These are phyloP conservation scores for Dryas iulia DNA, from an alignment of 1,140 invertebrate species.

Conservation along the genomic window DNA sequence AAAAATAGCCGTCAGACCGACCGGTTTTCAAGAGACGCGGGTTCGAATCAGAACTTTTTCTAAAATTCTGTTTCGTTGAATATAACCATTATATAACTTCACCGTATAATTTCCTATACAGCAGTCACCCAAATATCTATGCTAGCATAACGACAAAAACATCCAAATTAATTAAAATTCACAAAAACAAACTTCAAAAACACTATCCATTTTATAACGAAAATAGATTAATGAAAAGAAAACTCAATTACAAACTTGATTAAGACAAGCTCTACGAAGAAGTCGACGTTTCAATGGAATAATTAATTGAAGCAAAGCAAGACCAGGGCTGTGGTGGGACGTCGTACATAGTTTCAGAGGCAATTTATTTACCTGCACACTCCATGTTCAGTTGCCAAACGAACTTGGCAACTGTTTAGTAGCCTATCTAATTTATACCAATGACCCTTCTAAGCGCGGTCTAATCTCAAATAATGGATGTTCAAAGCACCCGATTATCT, in stretches of 20 bases:
- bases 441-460: constrained; percentile 29
- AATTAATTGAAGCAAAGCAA: constrained; percentile 31
- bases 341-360: constrained; percentile 27
- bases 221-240: constrained; percentile 2
- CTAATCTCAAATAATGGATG: constrained; percentile 31
- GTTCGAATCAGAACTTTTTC: too few species aligned
- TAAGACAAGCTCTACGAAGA: constrained; percentile 9
- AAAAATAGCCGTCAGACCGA: too few species aligned
- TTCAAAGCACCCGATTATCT: constrained; percentile 10
- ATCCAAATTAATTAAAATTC: too few species aligned
- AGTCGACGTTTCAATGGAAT: constrained; percentile 19
- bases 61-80: too few species aligned
- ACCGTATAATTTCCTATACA: background rate
- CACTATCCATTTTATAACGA: background rate
- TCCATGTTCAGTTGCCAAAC: constrained; percentile 21
- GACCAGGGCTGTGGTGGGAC: constrained; percentile 13
- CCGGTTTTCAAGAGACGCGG: too few species aligned
- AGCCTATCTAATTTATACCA: constrained; percentile 28
- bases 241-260: constrained; percentile 19
- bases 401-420: constrained; percentile 36
- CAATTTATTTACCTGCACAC: constrained; percentile 35
- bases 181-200: background rate
- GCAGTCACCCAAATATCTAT: too few species aligned
- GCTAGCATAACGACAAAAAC: too few species aligned
- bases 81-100: too few species aligned